These are phyloP conservation scores for Rhinogobius similis DNA, from an alignment of 2,113 vertebrate species.

Conservation along the genomic window DNA sequence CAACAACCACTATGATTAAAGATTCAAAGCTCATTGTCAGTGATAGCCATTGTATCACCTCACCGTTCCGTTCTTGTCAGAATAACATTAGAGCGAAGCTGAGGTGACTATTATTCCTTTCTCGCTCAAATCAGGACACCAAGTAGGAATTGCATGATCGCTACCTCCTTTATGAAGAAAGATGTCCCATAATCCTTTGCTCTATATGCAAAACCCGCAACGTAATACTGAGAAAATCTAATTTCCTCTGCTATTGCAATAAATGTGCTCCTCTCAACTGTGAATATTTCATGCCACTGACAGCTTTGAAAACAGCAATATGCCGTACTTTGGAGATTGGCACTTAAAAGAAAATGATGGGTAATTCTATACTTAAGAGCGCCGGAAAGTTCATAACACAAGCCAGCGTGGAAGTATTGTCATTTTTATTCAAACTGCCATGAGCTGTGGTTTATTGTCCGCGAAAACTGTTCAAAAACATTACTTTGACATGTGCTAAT, in stretches of 20 bases:
- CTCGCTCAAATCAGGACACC: neutral
- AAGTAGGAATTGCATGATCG: neutral
- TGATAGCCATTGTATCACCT: neutral
- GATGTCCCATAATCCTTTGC: constrained; percentile 3
- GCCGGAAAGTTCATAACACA: constrained; percentile 31
- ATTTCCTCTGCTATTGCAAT: constrained; percentile 23
- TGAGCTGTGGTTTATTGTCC: constrained; percentile 13
- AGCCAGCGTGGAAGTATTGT: constrained; percentile 19
- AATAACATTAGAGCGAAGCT: neutral
- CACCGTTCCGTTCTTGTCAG: neutral
- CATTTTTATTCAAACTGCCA: constrained; percentile 25
- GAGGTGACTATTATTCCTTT: neutral
- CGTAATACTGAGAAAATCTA: constrained; percentile 20
- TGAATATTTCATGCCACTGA: constrained; percentile 10
- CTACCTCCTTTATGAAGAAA: neutral
- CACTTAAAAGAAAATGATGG: constrained; percentile 15
- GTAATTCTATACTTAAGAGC: constrained; percentile 24
- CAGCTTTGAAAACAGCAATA: neutral
- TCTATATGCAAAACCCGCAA: constrained; percentile 8
- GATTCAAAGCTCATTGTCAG: neutral
- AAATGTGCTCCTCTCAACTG: neutral
- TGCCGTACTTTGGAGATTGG: neutral
- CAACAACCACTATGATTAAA: too few species aligned
- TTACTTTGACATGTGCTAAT: constrained; percentile 19
- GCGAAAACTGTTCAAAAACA: constrained; percentile 27